Evolutionary conservation across 1,140 invertebrate species (phyloP), one percentile per base, ranked within the genome.

Genomic region (Octopus bimaculoides): DNA sequence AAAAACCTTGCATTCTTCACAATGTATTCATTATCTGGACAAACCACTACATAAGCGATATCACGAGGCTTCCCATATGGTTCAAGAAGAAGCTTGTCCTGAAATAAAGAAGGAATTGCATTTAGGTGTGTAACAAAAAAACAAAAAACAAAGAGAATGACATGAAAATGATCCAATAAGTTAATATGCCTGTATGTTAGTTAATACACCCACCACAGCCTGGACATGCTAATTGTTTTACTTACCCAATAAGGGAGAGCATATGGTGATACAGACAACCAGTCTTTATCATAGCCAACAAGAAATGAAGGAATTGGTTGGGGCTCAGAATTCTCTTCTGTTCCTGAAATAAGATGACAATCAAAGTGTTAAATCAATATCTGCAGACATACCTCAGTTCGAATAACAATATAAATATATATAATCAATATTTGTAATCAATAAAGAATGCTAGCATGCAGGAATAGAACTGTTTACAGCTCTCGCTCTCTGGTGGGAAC

Each of bases 201-300:
- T 1, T 3, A 41, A 41, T 3, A 41, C 3, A 41, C 26, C 26
- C 26, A 41, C 26, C 26, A 41, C 26, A 41, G 26, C 26, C 26
- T 41, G 26, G 26, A 41, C 26, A 41, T 41, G 1, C 1, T 41
- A 41, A 41, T 41, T 41, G 26, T 41, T 41, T 3, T 41, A 85
- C 86, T 83, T 86, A 91, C 91, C 97, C 97, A 99, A 86, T 95
- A 96, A 79, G 95, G 94, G 52, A 99, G 91, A 20, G 96, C 95
- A 88, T 97, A 96, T 0, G 97, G 97, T 12, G 96, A 96, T 52
- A 98, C 90, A 4, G 95, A 95, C 4, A 99, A 89, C 96, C 96
- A 98, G 89, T 99, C 97, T 85, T 96, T 95, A 84, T 99, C 97
- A 90, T 96, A 94, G 4, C 97, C 97, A 61, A 98, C 96, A 75